These are phyloP conservation scores for Lycocerus yunnanus DNA, from an alignment of 2,888 invertebrate genomes.

Conservation along the genomic window DNA sequence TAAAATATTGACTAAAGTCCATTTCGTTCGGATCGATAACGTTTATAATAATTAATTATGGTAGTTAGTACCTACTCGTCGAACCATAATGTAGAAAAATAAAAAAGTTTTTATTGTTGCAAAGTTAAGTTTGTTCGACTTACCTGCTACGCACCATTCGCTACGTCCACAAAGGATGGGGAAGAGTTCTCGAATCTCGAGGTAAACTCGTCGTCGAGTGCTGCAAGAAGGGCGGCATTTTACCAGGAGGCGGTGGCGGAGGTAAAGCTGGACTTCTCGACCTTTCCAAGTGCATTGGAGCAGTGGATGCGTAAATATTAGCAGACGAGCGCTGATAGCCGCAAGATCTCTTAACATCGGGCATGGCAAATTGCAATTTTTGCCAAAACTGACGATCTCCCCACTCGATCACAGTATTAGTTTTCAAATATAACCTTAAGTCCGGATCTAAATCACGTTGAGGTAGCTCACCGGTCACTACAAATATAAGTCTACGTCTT, in stretches of 20 bases:
- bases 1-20: not conserved
- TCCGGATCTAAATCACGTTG: slow-evolving; percentile 89
- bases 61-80: too few species aligned
- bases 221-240: slow-evolving; percentile 62
- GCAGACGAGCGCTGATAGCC: slow-evolving; percentile 69
- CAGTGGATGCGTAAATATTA: slow-evolving; percentile 72
- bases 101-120: not conserved
- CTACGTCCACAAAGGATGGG: slow-evolving; percentile 81
- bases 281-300: slow-evolving; percentile 54
- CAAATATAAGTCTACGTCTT: slow-evolving; percentile 84
- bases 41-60: not conserved
- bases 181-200: slow-evolving; percentile 61
- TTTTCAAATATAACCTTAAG: slow-evolving; percentile 85
- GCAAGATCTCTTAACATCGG: slow-evolving; percentile 71
- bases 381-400: slow-evolving; percentile 97
- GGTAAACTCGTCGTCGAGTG: slow-evolving; percentile 58
- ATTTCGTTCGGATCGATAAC: not conserved
- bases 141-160: slow-evolving; percentile 72
- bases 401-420: slow-evolving; percentile 91
- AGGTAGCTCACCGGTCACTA: slow-evolving; percentile 87
- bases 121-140: slow-evolving; percentile 39
- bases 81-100: not conserved
- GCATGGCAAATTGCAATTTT: slow-evolving; percentile 89
- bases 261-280: slow-evolving; percentile 65
- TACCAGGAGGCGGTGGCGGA: slow-evolving; percentile 63